Conservation (phyloP, 2,797 vertebrate species). For the Psittacula derbiana region DNA sequence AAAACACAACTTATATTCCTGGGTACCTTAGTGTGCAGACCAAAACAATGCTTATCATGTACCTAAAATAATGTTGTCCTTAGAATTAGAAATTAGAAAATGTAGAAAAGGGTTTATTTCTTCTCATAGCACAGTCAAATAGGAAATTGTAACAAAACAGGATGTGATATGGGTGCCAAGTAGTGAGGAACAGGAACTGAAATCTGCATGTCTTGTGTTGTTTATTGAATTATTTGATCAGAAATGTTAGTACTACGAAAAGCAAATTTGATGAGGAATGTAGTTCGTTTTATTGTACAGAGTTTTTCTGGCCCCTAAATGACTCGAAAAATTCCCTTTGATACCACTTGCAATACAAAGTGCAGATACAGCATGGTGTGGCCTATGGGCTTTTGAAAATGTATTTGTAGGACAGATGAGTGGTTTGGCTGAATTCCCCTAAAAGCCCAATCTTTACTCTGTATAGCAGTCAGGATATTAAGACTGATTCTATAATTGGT, state of each 20-base stretch:
- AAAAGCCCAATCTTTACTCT: not conserved
- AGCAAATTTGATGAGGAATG: not conserved
- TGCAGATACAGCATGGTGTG: not conserved
- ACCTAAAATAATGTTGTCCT: not conserved
- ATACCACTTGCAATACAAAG: not conserved
- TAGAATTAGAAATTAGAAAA: not conserved
- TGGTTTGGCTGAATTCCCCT: conserved; percentile 39
- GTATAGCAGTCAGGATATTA: not conserved
- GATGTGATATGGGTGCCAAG: not conserved
- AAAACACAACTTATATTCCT: not conserved
- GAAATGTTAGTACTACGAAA: not conserved
- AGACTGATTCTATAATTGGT: not conserved
- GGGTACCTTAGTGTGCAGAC: not conserved
- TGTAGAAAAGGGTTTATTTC: not conserved
- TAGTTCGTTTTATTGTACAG: not conserved
- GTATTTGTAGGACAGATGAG: not conserved
- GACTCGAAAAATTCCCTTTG: not conserved
- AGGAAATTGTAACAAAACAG: conserved; percentile 12
- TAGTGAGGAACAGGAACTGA: conserved; percentile 49
- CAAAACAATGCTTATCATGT: not conserved
- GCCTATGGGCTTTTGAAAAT: not conserved
- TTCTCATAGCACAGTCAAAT: not conserved
- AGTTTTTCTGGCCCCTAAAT: not conserved
- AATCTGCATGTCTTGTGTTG: not conserved
- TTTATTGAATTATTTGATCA: conserved; percentile 32